Conservation (phyloP, 2,113 vertebrate species). For the Acrocephalus kingi region DNA sequence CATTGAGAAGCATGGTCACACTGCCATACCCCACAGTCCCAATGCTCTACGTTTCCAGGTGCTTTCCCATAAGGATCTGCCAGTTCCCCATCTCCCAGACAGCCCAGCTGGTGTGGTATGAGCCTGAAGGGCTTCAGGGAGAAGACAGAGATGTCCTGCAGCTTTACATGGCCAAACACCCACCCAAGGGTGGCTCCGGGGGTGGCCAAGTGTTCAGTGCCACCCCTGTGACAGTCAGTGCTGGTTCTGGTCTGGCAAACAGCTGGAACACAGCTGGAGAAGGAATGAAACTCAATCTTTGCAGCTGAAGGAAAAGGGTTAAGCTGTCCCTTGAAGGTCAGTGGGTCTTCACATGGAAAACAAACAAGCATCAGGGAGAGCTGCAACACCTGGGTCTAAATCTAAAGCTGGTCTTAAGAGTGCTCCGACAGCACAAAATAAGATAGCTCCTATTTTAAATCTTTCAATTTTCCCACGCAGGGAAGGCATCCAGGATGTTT, state of each 20-base stretch:
- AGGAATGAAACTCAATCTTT: not conserved
- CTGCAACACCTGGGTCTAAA: not conserved
- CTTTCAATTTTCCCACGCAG: not conserved
- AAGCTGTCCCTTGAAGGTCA: not conserved
- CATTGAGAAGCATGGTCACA: not conserved
- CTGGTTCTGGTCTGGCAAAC: not conserved
- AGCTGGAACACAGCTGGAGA: not conserved
- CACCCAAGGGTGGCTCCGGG: not conserved
- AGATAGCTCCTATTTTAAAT: fast-evolving
- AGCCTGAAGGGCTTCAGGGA: not conserved
- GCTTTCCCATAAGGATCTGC: not conserved
- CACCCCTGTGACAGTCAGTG: not conserved
- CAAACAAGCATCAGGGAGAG: not conserved
- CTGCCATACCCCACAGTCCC: not conserved
- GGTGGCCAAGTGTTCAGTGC: not conserved
- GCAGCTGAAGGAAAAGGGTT: not conserved
- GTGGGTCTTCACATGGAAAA: not conserved
- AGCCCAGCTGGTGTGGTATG: fast-evolving
- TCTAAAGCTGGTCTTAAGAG: not conserved
- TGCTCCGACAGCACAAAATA: fast-evolving
- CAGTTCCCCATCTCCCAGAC: not conserved
- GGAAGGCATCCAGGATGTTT: not conserved
- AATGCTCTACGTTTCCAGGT: fast-evolving
- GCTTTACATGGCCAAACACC: fast-evolving
- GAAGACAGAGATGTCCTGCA: not conserved